phyloP scores from a whole-genome alignment of 2,113 vertebrate species.

The Chrysemys picta region DNA sequence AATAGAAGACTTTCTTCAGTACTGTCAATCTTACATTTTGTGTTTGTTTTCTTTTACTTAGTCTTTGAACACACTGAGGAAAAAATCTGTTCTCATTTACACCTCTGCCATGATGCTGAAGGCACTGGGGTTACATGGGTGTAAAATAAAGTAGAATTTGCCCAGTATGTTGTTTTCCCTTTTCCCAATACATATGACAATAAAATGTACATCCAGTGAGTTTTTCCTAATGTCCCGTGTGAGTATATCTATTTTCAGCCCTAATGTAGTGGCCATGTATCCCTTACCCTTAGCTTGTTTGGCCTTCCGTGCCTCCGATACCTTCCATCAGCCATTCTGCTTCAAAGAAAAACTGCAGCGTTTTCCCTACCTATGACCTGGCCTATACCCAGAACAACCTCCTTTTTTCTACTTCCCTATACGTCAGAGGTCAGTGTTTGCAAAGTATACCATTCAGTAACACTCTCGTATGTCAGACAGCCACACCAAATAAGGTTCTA shows the following conservation, averaged over 20 bases:
- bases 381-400: not conserved
- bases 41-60: not conserved
- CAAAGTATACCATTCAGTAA: not conserved
- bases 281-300: not conserved
- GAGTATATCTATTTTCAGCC: slow-evolving; percentile 8
- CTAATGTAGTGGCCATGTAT: not conserved
- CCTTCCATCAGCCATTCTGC: not conserved
- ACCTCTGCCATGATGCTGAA: not conserved
- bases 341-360: not conserved
- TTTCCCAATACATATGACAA: not conserved
- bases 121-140: not conserved
- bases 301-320: not conserved
- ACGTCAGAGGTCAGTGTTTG: not conserved
- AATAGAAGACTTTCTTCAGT: not conserved
- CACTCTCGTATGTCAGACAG: not conserved
- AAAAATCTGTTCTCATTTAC: not conserved
- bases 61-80: accelerated
- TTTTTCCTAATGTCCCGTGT: not conserved
- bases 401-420: not conserved
- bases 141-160: not conserved
- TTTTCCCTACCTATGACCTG: not conserved
- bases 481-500: not conserved
- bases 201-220: not conserved
- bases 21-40: not conserved
- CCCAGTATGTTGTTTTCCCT: not conserved